phyloP scores from a whole-genome alignment of 2,888 invertebrate genomes.

The Euclidia mi region DNA sequence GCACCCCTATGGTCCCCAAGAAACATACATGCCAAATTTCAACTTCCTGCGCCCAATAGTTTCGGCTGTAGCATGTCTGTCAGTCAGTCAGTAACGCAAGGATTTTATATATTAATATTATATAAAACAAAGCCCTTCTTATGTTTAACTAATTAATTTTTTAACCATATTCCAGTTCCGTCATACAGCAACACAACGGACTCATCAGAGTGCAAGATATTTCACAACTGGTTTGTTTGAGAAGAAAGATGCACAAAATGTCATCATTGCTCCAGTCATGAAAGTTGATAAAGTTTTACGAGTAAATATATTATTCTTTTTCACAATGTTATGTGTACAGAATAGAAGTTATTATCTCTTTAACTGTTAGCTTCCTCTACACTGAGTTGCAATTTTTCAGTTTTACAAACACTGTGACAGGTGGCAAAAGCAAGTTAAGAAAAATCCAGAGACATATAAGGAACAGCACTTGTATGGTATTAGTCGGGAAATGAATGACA shows the following conservation, averaged over 20 bases:
- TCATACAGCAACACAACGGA: conserved; percentile 94
- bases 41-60: no score
- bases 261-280: conserved; percentile 91
- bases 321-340: neutral
- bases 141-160: conserved; percentile 2
- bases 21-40: no score
- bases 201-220: conserved; percentile 93
- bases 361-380: conserved; percentile 58
- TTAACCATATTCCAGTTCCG: conserved; percentile 91
- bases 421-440: conserved; percentile 92
- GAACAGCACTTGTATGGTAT: conserved; percentile 89
- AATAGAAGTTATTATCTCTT: conserved; percentile 19
- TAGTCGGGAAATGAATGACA: conserved; percentile 89
- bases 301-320: conserved; percentile 80
- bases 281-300: conserved; percentile 92
- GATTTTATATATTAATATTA: no score
- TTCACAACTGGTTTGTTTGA: conserved; percentile 95
- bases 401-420: conserved; percentile 94
- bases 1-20: no score
- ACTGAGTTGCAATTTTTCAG: conserved; percentile 88
- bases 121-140: no score
- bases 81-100: no score
- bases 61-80: no score
- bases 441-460: conserved; percentile 90
- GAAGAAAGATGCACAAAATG: conserved; percentile 88